These are phyloP conservation scores for Ophion ellenae DNA, from an alignment of 2,888 invertebrate genomes.

Conservation along the genomic window DNA sequence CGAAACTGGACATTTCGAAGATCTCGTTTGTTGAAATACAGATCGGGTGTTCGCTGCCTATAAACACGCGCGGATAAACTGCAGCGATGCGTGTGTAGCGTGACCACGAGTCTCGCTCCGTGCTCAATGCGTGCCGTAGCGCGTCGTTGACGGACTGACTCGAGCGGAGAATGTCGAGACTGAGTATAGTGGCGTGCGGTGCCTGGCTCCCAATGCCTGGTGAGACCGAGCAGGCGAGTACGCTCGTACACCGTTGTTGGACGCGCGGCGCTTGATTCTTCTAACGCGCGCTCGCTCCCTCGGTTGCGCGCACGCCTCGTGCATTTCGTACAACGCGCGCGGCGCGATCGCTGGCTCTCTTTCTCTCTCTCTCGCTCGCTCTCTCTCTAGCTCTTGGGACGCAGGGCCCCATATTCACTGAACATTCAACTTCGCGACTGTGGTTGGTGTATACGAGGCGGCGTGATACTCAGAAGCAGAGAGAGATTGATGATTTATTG, in stretches of 20 bases:
- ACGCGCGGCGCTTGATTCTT: constrained; percentile 3
- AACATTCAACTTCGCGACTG: too few relatives aligned
- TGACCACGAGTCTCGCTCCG: constrained; percentile 46
- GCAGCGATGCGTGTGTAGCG: constrained; percentile 55
- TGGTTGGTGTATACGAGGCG: too few relatives aligned
- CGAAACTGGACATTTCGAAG: too few relatives aligned
- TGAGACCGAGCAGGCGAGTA: background rate
- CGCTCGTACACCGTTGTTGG: constrained; percentile 30
- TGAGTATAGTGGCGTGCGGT: constrained; percentile 4
- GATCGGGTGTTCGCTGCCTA: constrained; percentile 57
- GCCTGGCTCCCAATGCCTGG: too few relatives aligned
- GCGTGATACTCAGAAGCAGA: too few relatives aligned
- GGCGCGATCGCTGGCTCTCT: too few relatives aligned
- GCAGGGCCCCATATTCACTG: too few relatives aligned
- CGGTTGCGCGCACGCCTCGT: background rate
- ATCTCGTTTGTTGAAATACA: too few relatives aligned
- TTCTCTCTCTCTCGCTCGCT: too few relatives aligned
- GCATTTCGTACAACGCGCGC: too few relatives aligned
- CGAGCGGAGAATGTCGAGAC: constrained; percentile 66
- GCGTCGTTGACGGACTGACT: constrained; percentile 69
- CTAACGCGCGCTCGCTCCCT: constrained; percentile 10
- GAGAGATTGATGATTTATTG: too few relatives aligned
- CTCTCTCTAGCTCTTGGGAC: too few relatives aligned
- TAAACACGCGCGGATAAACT: constrained; percentile 65
- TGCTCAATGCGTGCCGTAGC: constrained; percentile 54